Evolutionary conservation across 2,888 invertebrate species (phyloP).

Genomic region (Leptura quadrifasciata): DNA sequence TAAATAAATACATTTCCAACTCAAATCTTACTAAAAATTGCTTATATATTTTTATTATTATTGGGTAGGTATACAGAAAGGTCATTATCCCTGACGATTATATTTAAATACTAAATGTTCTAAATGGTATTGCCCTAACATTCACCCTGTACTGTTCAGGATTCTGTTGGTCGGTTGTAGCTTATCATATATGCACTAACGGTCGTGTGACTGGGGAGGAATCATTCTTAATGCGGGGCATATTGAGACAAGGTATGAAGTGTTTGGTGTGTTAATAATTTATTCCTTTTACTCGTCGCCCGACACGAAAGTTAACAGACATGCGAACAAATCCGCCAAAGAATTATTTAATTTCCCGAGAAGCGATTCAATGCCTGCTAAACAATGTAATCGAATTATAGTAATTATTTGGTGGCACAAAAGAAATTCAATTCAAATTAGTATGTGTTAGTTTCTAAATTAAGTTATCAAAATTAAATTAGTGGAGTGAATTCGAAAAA

Average conservation of each 20-base stretch:
- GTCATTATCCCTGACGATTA: too few species aligned
- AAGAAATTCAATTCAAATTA: neutral
- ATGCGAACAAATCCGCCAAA: conserved; percentile 31
- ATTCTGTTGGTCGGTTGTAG: conserved; percentile 52
- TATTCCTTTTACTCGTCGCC: conserved; percentile 62
- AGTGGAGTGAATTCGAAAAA: too few species aligned
- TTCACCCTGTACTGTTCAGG: neutral
- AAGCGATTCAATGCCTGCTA: conserved; percentile 7
- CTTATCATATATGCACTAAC: conserved; percentile 63
- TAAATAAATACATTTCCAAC: too few species aligned
- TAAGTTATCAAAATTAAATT: neutral
- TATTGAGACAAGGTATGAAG: conserved; percentile 58
- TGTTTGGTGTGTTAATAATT: conserved; percentile 68
- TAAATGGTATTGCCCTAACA: neutral
- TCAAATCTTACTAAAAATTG: too few species aligned
- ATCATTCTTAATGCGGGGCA: conserved; percentile 60
- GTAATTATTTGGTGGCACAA: conserved; percentile 19
- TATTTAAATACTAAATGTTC: too few species aligned
- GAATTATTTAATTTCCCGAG: conserved; percentile 30
- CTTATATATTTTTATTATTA: too few species aligned
- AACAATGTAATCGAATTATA: conserved; percentile 30
- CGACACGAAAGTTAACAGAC: conserved; percentile 40
- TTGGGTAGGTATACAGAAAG: too few species aligned
- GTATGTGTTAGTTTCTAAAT: neutral
- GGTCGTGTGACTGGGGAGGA: conserved; percentile 57